phyloP scores from a whole-genome alignment of 2,888 invertebrate genomes.

The Euplagia quadripunctaria region DNA sequence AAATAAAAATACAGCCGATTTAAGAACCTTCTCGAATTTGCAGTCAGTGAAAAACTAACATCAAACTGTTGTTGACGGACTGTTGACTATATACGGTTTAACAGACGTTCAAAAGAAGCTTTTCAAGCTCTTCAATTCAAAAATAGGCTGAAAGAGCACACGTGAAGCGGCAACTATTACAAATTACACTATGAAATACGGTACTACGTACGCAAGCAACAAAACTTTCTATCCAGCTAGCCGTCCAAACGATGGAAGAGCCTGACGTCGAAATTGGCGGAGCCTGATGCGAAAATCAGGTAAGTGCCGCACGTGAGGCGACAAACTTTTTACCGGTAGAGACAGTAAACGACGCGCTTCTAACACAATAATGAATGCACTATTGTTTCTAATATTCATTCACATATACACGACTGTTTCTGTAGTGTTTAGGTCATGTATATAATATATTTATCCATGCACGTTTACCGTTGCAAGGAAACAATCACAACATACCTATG shows the following conservation, averaged over 20 bases:
- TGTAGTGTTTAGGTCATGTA: background rate
- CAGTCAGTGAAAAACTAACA: background rate
- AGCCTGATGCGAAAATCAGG: slow-evolving; percentile 46
- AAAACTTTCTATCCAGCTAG: slow-evolving; percentile 31
- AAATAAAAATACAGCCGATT: background rate
- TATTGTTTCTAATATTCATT: slow-evolving; percentile 58
- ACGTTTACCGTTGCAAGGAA: background rate
- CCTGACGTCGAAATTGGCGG: slow-evolving; percentile 58
- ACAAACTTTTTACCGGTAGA: slow-evolving; percentile 46
- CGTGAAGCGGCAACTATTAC: slow-evolving; percentile 15
- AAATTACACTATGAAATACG: slow-evolving; percentile 43
- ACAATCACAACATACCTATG: background rate
- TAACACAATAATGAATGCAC: slow-evolving; percentile 63
- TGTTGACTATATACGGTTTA: slow-evolving; percentile 4
- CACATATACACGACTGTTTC: slow-evolving; percentile 31
- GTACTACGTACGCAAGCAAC: slow-evolving; percentile 35
- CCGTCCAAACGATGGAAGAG: slow-evolving; percentile 40
- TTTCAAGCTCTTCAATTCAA: slow-evolving; percentile 24
- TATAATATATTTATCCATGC: background rate
- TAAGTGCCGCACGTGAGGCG: slow-evolving; percentile 38
- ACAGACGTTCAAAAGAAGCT: slow-evolving; percentile 30
- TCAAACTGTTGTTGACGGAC: background rate
- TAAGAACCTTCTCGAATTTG: background rate
- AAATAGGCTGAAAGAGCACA: slow-evolving; percentile 31
- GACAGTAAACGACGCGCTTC: slow-evolving; percentile 40